Evolutionary conservation across 1,140 invertebrate genomes (phyloP).

Genomic region (Heliconius nattereri): DNA sequence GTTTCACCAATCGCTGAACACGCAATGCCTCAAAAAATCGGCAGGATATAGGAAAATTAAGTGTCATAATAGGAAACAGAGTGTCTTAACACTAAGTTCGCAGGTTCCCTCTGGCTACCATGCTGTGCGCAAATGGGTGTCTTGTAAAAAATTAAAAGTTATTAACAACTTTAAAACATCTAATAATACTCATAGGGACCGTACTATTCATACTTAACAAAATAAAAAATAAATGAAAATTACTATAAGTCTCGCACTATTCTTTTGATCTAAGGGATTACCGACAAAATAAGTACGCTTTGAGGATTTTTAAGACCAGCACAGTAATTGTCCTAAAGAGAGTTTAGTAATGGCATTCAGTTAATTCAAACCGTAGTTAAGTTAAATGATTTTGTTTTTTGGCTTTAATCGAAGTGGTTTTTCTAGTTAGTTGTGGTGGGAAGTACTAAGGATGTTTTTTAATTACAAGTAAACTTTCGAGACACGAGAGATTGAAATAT

Average conservation of each 20-base stretch:
- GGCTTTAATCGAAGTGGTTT: conserved; percentile 26
- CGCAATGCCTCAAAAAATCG: no score
- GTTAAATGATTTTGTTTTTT: conserved; percentile 36
- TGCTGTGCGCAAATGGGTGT: no score
- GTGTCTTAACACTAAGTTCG: no score
- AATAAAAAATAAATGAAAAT: background rate
- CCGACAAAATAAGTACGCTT: conserved; percentile 37
- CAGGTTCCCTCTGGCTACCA: no score
- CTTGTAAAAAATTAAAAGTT: no score
- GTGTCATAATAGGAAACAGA: no score
- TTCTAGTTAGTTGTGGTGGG: conserved; percentile 16
- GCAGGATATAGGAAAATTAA: no score
- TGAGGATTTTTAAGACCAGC: conserved; percentile 40
- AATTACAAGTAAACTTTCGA: background rate
- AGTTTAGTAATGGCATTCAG: conserved; percentile 40
- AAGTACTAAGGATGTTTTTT: background rate
- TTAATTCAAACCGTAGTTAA: conserved; percentile 36
- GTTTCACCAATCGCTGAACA: no score
- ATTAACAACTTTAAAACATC: no score
- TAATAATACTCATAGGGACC: background rate
- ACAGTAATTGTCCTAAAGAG: conserved; percentile 39
- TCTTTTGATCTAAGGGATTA: conserved; percentile 20
- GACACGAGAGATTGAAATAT: no score
- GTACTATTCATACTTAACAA: background rate
- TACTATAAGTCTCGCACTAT: background rate